These are phyloP conservation scores for Amniataba percoides DNA, from an alignment of 2,797 vertebrate genomes.

Conservation along the genomic window DNA sequence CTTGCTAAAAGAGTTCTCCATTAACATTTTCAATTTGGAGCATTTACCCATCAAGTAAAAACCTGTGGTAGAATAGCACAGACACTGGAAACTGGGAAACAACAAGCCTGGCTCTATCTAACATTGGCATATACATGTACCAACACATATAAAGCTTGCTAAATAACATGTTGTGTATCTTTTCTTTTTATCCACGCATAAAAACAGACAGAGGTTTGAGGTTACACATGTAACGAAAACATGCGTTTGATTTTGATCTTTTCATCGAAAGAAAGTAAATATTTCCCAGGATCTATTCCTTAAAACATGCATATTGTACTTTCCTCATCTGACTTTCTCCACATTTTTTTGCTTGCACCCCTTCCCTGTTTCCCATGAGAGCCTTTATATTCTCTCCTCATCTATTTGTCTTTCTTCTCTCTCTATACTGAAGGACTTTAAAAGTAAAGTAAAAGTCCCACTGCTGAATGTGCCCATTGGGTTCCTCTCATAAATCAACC, in stretches of 20 bases:
- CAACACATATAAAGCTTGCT: neutral
- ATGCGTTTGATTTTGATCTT: neutral
- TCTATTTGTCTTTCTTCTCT: conserved; percentile 38
- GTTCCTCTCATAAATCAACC: conserved; percentile 64
- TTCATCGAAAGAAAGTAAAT: neutral
- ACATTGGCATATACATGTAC: neutral
- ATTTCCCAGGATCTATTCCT: conserved; percentile 1
- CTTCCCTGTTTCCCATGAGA: conserved; percentile 10
- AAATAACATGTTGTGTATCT: neutral
- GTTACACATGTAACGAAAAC: too few species aligned
- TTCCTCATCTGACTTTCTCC: neutral
- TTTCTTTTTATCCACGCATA: neutral
- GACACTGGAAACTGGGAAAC: neutral
- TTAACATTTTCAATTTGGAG: neutral
- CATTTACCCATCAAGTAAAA: neutral
- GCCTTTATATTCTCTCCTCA: conserved; percentile 39
- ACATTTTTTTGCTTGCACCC: conserved; percentile 12
- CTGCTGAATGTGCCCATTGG: conserved; percentile 32
- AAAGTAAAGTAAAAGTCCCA: conserved; percentile 16
- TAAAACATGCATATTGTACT: conserved; percentile 12
- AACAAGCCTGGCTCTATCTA: neutral
- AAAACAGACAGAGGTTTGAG: neutral
- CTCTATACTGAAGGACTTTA: conserved; percentile 33
- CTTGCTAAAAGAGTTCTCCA: neutral
- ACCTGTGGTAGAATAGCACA: neutral